Percentiles rank a stretch among this genome's conserved stretches.
phyloP scores from a whole-genome alignment of 2,888 invertebrate species.

The Scaptomyza reducta region DNA sequence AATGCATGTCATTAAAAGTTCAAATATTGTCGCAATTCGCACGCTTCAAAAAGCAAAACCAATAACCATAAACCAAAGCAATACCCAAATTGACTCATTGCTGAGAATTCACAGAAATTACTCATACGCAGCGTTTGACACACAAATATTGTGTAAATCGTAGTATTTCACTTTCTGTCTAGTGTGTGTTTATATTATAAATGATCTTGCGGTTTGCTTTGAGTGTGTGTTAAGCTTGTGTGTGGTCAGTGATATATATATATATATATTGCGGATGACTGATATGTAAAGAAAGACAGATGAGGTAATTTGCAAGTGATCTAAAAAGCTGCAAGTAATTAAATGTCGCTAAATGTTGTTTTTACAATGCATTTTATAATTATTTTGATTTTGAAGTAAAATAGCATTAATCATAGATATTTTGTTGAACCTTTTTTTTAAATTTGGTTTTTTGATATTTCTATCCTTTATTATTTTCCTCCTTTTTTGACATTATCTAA shows the following conservation, averaged over 20 bases:
- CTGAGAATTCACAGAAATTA: conserved; percentile 47
- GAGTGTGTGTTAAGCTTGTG: conserved; percentile 18
- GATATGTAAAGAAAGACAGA: conserved; percentile 29
- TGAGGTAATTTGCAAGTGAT: conserved; percentile 30
- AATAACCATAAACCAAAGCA: conserved; percentile 5
- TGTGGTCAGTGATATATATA: conserved; percentile 43
- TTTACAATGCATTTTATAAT: neutral
- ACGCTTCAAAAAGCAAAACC: conserved; percentile 8
- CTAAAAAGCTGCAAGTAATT: neutral
- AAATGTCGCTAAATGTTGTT: neutral
- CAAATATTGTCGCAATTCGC: conserved; percentile 40
- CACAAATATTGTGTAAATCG: conserved; percentile 22
- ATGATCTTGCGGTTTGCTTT: conserved; percentile 40
- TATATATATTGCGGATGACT: conserved; percentile 18
- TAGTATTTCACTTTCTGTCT: conserved; percentile 31
- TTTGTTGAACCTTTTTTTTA: neutral
- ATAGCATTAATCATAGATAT: neutral
- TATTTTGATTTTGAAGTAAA: neutral
- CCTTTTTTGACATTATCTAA: too few relatives aligned
- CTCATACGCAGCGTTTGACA: conserved; percentile 63
- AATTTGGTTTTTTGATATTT: too few relatives aligned
- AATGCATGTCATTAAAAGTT: conserved; percentile 24
- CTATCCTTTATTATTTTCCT: too few relatives aligned
- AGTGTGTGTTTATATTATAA: conserved; percentile 29
- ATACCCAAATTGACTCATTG: conserved; percentile 45